phyloP scores from a whole-genome alignment of 1,140 invertebrate genomes.

The Oncopodura yosiiana region DNA sequence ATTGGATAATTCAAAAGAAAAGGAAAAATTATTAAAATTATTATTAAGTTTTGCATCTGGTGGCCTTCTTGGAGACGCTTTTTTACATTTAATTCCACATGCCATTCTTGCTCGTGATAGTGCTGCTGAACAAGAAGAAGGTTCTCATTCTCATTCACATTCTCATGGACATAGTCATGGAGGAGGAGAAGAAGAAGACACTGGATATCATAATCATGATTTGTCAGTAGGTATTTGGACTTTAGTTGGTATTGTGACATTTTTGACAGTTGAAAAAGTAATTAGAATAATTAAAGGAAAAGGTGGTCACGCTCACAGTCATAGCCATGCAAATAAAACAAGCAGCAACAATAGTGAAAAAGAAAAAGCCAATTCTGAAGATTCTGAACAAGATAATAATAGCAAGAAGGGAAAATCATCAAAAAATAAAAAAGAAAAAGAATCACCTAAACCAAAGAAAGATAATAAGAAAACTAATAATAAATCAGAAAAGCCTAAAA shows the following conservation, averaged over 20 bases:
- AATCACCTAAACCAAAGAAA: conserved; percentile 2
- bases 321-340: conserved; percentile 37
- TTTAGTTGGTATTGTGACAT: conserved; percentile 78
- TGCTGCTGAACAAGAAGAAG: conserved; percentile 38
- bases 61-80: conserved; percentile 88
- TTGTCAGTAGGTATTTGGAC: conserved; percentile 82
- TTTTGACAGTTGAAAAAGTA: conserved; percentile 84
- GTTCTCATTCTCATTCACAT: conserved; percentile 48
- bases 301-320: conserved; percentile 54
- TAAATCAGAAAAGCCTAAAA: background rate
- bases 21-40: conserved; percentile 75
- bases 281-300: conserved; percentile 79
- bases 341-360: conserved; percentile 36
- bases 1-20: conserved; percentile 71
- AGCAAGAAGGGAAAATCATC: conserved; percentile 40
- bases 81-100: conserved; percentile 92
- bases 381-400: conserved; percentile 40
- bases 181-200: conserved; percentile 39
- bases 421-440: conserved; percentile 1
- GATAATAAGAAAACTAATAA: background rate
- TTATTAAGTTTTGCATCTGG: conserved; percentile 89
- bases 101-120: conserved; percentile 55
- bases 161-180: conserved; percentile 44
- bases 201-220: conserved; percentile 55
- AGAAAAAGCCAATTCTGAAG: conserved; percentile 39